Conservation (phyloP, 2,113 vertebrate genomes). For the Takifugu flavidus region DNA sequence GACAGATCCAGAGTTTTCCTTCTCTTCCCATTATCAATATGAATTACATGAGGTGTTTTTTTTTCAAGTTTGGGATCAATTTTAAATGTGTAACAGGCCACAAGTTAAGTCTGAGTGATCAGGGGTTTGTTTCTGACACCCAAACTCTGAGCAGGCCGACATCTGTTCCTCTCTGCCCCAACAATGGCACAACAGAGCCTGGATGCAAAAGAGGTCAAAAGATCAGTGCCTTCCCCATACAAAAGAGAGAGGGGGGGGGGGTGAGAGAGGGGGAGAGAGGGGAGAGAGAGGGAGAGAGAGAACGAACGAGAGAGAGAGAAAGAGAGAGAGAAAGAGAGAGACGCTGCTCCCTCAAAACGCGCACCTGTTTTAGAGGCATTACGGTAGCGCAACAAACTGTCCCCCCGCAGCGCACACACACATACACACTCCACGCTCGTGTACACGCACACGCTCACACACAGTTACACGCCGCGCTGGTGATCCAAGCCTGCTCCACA, state of each 20-base stretch:
- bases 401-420: slow-evolving; percentile 47
- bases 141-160: too few species aligned
- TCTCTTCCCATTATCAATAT: too few species aligned
- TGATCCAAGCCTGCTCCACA: slow-evolving; percentile 79
- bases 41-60: slow-evolving; percentile 51
- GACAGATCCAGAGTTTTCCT: too few species aligned
- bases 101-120: too few species aligned
- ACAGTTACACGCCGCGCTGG: slow-evolving; percentile 52
- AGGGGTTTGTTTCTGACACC: too few species aligned
- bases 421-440: slow-evolving; percentile 24
- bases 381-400: slow-evolving; percentile 80
- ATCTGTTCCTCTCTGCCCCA: too few species aligned
- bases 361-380: slow-evolving; percentile 84
- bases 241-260: slow-evolving; percentile 6
- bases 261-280: neutral
- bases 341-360: slow-evolving; percentile 34
- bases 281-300: slow-evolving; percentile 1
- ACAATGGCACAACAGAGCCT: too few species aligned
- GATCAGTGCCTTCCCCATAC: too few species aligned
- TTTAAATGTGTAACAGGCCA: too few species aligned
- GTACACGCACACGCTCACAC: slow-evolving; percentile 22
- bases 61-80: slow-evolving; percentile 31
- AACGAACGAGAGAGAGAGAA: too few species aligned
- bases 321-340: too few species aligned
- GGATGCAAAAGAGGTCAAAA: too few species aligned